Evolutionary conservation across 2,113 vertebrate genomes (phyloP).

Genomic region (Puffinus mauretanicus): DNA sequence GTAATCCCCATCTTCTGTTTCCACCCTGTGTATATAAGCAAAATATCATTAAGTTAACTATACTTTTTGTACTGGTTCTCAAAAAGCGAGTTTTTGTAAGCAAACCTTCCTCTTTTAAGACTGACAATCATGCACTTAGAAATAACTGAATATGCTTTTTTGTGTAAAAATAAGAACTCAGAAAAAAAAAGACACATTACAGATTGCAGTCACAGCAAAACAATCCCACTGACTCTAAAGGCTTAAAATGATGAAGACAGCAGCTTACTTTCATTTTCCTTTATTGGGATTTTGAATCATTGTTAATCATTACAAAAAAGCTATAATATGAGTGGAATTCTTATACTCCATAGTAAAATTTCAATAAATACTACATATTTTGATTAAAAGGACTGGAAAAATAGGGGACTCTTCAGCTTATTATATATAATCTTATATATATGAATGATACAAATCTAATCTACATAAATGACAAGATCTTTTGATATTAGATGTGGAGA

Average conservation of each 20-base stretch:
- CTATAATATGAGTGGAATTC: background rate
- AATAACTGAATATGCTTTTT: background rate
- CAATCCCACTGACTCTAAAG: background rate
- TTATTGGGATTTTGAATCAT: background rate
- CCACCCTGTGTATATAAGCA: constrained; percentile 76
- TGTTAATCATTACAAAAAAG: background rate
- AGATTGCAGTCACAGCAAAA: background rate
- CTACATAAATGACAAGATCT: background rate
- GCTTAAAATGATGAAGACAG: background rate
- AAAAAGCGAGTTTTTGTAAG: background rate
- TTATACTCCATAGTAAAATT: background rate
- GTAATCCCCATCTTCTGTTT: constrained; percentile 94
- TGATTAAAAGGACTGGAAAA: background rate
- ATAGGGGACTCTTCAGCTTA: background rate
- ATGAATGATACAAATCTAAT: too few species aligned
- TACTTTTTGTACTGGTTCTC: background rate
- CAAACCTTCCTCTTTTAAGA: background rate
- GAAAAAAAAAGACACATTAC: background rate
- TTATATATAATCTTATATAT: background rate
- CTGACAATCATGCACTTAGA: background rate
- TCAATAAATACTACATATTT: background rate
- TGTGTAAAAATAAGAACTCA: background rate
- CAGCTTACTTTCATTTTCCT: background rate
- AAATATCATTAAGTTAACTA: background rate
- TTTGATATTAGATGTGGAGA: background rate